Evolutionary conservation across 1,140 invertebrate species (phyloP), one percentile per base, ranked within the genome.

Genomic region (Campoletis sonorensis): DNA sequence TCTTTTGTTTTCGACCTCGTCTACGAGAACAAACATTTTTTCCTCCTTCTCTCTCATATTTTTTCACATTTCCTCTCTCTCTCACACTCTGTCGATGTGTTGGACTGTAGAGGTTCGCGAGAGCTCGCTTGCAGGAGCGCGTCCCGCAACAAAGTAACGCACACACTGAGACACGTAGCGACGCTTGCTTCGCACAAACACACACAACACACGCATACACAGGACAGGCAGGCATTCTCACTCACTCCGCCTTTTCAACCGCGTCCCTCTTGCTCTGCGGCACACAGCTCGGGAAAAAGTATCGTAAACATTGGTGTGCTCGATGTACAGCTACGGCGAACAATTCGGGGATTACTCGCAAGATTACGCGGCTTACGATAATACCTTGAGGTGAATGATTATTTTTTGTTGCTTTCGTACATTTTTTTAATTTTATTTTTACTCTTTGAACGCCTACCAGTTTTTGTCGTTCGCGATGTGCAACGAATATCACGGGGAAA

Each of bases 291-390:
- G 51, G 51, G 51, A 26, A 26, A n/a, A 75, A 75, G 23, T 75
- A 70, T 70, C 67, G 67, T 70, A 70, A 70, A 70, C 67, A 70
- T 70, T 70, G 30, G 27, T 30, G 67, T 70, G 67, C 67, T 70
- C 67, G 67, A 70, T 70, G 67, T 70, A 70, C 67, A 70, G 67
- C 67, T 70, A 70, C 67, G 67, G 67, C 67, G 67, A 70, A 70
- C 67, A 70, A 70, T 70, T 70, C 67, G 67, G 67, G 67, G 67
- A 70, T 70, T 70, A 70, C 67, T 70, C 67, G 67, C 67, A 70
- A 70, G 67, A 70, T 70, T 70, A 70, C 67, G 67, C 67, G 67
- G 67, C 67, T 70, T 70, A 70, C 67, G 67, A 70, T 70, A 70
- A 33, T 30, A 70, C 67, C n/a, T 16, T 70, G 67, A 70, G 67